Conservation (phyloP, 37 sponge, comb jelly and placozoan genomes). For the Crambe crambe region DNA sequence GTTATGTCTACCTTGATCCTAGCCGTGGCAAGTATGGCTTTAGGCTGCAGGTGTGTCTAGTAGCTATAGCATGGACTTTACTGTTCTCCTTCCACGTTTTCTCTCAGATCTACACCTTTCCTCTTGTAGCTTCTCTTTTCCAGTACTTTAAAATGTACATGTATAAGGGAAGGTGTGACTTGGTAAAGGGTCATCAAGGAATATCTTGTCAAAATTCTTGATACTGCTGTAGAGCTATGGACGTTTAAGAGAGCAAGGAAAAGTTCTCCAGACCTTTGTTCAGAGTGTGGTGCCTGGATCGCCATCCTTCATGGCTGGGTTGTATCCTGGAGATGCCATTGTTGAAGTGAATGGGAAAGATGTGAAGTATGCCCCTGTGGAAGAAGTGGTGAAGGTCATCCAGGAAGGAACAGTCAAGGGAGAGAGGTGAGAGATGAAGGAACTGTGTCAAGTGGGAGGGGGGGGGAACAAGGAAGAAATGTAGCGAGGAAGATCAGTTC, state of each 20-base stretch:
- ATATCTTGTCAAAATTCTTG: too few species aligned
- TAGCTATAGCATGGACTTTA: too few species aligned
- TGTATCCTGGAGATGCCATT: slow-evolving; percentile 68
- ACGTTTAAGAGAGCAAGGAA: slow-evolving; percentile 19
- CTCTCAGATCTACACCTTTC: too few species aligned
- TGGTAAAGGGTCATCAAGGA: background rate
- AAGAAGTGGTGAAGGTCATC: slow-evolving; percentile 34
- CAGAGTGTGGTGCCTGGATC: slow-evolving; percentile 54
- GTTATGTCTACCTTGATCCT: slow-evolving; percentile 49
- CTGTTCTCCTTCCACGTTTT: too few species aligned
- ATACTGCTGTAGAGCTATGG: slow-evolving; percentile 74
- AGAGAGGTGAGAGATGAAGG: slow-evolving; percentile 32
- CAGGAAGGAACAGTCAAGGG: background rate
- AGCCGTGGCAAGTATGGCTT: slow-evolving; percentile 43
- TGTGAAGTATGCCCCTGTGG: slow-evolving; percentile 44
- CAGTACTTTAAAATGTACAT: too few species aligned
- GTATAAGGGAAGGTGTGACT: background rate
- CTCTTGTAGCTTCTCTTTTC: too few species aligned
- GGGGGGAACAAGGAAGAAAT: background rate
- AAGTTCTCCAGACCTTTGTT: slow-evolving; percentile 56
- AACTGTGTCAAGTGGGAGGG: background rate
- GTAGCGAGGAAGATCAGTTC: background rate
- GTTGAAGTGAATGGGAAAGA: slow-evolving; percentile 43
- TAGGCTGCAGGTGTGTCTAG: slow-evolving; percentile 47
- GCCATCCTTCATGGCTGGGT: slow-evolving; percentile 61